phyloP scores from a whole-genome alignment of 1,140 invertebrate species.

The Lordiphosa stackelbergi region DNA sequence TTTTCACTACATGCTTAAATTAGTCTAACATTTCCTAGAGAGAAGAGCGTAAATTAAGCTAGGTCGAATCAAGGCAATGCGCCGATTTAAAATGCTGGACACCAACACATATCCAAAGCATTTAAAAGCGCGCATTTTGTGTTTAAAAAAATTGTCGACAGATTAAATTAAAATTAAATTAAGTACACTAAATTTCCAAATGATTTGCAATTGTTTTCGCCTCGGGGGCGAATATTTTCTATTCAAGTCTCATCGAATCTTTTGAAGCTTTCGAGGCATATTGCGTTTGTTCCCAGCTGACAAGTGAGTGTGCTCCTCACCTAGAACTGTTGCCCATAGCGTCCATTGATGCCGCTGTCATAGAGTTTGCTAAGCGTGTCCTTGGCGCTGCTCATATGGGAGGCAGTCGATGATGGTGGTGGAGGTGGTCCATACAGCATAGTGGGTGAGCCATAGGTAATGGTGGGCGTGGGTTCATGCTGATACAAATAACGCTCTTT shows the following conservation, averaged over 20 bases:
- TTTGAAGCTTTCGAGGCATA: constrained; percentile 75
- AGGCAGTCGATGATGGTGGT: constrained; percentile 29
- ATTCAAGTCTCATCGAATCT: constrained; percentile 75
- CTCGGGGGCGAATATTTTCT: constrained; percentile 44
- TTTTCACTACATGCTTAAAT: constrained; percentile 55
- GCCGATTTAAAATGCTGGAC: constrained; percentile 69
- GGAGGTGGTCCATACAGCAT: constrained; percentile 67
- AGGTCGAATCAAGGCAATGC: constrained; percentile 47
- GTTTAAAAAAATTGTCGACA: constrained; percentile 13
- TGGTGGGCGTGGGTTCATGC: constrained; percentile 62
- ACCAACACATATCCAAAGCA: constrained; percentile 37
- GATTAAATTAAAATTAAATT: constrained; percentile 18
- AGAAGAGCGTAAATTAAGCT: constrained; percentile 17
- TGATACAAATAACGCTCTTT: constrained; percentile 78
- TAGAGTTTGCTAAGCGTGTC: constrained; percentile 91
- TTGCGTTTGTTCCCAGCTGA: constrained; percentile 71
- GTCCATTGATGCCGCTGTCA: constrained; percentile 85
- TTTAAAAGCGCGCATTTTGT: constrained; percentile 68
- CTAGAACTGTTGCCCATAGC: constrained; percentile 87
- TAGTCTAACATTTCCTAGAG: constrained; percentile 58
- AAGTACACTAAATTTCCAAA: constrained; percentile 52
- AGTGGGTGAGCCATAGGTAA: constrained; percentile 61
- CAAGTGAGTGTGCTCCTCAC: constrained; percentile 41
- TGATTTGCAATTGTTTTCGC: constrained; percentile 39
- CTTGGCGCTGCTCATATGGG: constrained; percentile 78